Evolutionary conservation across 2,888 invertebrate species (phyloP), one percentile per base, ranked within the genome.

Genomic region (Hirtodrosophila duncani): DNA sequence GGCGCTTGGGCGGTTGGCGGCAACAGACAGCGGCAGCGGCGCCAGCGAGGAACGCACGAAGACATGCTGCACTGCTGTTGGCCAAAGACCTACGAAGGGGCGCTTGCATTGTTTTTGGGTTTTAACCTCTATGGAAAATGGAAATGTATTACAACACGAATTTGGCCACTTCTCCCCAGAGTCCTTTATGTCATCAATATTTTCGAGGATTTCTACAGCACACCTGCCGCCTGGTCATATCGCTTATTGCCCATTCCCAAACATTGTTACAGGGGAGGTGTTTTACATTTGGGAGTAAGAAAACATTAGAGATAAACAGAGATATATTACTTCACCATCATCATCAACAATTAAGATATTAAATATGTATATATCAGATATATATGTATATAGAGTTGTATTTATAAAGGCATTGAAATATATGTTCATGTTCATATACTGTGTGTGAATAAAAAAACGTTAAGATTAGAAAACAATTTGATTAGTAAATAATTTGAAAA

Each of bases 191-290:
- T 83, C 75, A 66, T 60, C 81, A 84, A 83, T 84, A 83, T 81
- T 84, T 79, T 85, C 87, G 87, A 87, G 87, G 87, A 87, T 85
- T 87, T 87, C 87, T 87, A 87, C 86, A 87, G 85, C 87, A 87
- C 87, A 87, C 86, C 90, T 90, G 89, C 90, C 89, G 89, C 88
- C 88, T 91, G 91, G 90, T 90, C 90, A 89, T 90, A 90, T 91
- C 89, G 91, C 91, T 90, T 90, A 83, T 90, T 90, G 90, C 91
- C 91, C 91, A 91, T 91, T 91, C 91, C 91, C 89, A 89, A 83
- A 84, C 81, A 83, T 84, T 67, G 83, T 84, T 75, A 71, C 63
- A 70, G 41, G 52, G 63, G 45, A 29, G 41, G 20, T 37, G 38
- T 48, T 42, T 30, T 49, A 24, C 43, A 43, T 50, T 38, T 59